These are phyloP conservation scores for Volucella inflata DNA, from an alignment of 2,888 invertebrate genomes.

Conservation along the genomic window DNA sequence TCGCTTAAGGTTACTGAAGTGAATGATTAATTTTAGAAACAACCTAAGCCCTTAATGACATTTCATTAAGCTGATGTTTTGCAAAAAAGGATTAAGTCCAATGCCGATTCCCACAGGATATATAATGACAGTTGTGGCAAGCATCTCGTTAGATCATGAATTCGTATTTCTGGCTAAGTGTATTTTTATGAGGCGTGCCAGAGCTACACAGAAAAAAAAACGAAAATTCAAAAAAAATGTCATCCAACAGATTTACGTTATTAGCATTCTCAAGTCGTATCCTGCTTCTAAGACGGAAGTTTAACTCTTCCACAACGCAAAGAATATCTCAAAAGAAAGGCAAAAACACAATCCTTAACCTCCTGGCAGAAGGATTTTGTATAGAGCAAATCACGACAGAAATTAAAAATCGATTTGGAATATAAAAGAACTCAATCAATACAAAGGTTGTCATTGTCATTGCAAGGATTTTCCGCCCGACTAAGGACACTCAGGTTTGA, in stretches of 20 bases:
- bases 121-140: too few relatives aligned
- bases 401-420: slow-evolving; percentile 65
- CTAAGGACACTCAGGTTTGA: slow-evolving; percentile 56
- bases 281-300: slow-evolving; percentile 40
- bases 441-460: slow-evolving; percentile 8
- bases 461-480: slow-evolving; percentile 57
- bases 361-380: slow-evolving; percentile 8
- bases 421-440: slow-evolving; percentile 17
- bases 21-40: slow-evolving; percentile 22
- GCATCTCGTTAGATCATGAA: background rate
- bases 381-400: slow-evolving; percentile 8
- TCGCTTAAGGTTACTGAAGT: background rate
- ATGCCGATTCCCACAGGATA: slow-evolving; percentile 3
- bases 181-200: background rate
- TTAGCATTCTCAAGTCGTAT: slow-evolving; percentile 33
- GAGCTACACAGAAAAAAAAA: background rate
- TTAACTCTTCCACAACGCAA: slow-evolving; percentile 26
- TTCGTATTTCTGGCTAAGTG: background rate
- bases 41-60: slow-evolving; percentile 11
- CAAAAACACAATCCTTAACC: slow-evolving; percentile 33
- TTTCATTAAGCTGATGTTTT: slow-evolving; percentile 17
- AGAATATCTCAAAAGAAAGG: background rate
- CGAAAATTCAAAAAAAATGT: slow-evolving; percentile 9
- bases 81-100: slow-evolving; percentile 1
- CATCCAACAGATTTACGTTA: slow-evolving; percentile 4